These are phyloP conservation scores for Ypsolopha sequella DNA, from an alignment of 2,888 invertebrate species.

Conservation along the genomic window DNA sequence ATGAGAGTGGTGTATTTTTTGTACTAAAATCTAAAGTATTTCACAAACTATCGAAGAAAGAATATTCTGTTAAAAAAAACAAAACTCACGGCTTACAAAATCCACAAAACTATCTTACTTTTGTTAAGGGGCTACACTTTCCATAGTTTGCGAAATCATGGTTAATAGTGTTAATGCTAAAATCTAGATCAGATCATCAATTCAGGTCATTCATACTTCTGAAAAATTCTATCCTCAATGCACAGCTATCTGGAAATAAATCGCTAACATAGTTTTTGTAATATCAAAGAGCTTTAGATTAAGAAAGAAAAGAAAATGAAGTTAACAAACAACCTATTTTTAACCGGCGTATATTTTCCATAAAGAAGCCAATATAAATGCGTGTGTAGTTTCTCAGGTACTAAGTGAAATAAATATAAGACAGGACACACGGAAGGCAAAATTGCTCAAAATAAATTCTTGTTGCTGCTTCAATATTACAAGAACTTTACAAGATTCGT, in stretches of 20 bases:
- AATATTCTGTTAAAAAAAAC: not conserved
- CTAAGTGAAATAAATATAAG: slow-evolving; percentile 49
- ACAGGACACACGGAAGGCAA: slow-evolving; percentile 63
- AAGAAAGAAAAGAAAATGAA: too few relatives aligned
- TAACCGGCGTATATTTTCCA: too few relatives aligned
- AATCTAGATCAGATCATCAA: slow-evolving; percentile 54
- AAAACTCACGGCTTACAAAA: not conserved
- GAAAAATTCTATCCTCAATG: slow-evolving; percentile 61
- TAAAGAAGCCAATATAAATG: slow-evolving; percentile 19
- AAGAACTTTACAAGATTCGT: slow-evolving; percentile 70
- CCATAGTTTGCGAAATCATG: not conserved
- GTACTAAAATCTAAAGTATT: not conserved
- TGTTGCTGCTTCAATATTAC: slow-evolving; percentile 69
- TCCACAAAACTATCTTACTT: not conserved
- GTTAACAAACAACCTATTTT: too few relatives aligned
- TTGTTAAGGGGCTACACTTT: not conserved
- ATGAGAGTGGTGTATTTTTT: slow-evolving; percentile 22
- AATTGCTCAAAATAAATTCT: slow-evolving; percentile 57
- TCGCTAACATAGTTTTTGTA: slow-evolving; percentile 62
- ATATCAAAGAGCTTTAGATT: slow-evolving; percentile 59
- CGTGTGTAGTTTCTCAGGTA: slow-evolving; percentile 61
- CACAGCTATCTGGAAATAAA: slow-evolving; percentile 65
- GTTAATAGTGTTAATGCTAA: slow-evolving; percentile 49
- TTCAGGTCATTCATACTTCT: slow-evolving; percentile 64
- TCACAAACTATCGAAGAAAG: slow-evolving; percentile 3